Conservation (phyloP, 1,140 invertebrate genomes). For the Drosophila insularis region DNA sequence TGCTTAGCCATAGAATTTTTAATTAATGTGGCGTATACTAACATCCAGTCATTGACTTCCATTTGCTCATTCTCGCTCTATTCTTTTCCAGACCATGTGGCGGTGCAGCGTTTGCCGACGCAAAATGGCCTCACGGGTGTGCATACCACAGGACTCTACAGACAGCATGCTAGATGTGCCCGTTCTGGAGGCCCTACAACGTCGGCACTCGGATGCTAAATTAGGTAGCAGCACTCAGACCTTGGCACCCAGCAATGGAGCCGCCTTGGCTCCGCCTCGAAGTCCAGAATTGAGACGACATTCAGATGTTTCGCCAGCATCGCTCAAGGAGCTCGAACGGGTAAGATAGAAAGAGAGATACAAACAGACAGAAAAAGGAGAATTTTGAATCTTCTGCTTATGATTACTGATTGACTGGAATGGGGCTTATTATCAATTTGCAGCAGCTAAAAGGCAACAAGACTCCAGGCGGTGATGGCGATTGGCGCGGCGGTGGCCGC, state of each 20-base stretch:
- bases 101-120: slow-evolving; percentile 91
- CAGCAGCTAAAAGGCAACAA: slow-evolving; percentile 6
- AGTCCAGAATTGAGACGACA: slow-evolving; percentile 90
- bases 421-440: not conserved
- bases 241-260: slow-evolving; percentile 82
- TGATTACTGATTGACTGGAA: no score
- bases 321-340: slow-evolving; percentile 92
- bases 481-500: slow-evolving; percentile 82
- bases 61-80: not conserved
- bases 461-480: slow-evolving; percentile 55
- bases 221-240: slow-evolving; percentile 84
- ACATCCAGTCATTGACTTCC: slow-evolving; percentile 43
- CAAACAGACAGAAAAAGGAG: no score
- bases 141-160: slow-evolving; percentile 88
- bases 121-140: slow-evolving; percentile 89
- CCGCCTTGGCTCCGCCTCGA: slow-evolving; percentile 88
- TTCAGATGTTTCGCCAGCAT: slow-evolving; percentile 92
- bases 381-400: no score
- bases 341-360: slow-evolving; percentile 82
- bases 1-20: slow-evolving; percentile 51
- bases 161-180: slow-evolving; percentile 91
- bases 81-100: slow-evolving; percentile 86
- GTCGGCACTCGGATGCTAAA: slow-evolving; percentile 90
- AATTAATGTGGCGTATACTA: slow-evolving; percentile 42
- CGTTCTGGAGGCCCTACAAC: slow-evolving; percentile 88